Percentiles rank a stretch among this genome's conserved stretches.
These are phyloP conservation scores for Kryptopterus vitreolus DNA, from an alignment of 2,797 vertebrate genomes.

Conservation along the genomic window DNA sequence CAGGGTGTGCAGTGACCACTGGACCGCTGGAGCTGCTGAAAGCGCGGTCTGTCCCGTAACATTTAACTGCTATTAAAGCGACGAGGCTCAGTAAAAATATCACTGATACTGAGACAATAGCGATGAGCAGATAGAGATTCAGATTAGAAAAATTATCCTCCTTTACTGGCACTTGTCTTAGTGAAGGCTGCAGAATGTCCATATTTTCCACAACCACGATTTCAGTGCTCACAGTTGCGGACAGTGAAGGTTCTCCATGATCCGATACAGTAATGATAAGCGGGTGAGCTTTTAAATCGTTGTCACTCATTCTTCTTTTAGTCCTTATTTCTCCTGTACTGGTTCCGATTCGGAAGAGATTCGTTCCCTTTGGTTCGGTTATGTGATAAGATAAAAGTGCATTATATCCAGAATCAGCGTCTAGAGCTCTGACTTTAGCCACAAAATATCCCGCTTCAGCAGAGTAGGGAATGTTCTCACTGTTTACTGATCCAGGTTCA, in stretches of 20 bases:
- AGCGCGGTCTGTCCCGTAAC: constrained; percentile 25
- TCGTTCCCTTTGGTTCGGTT: constrained; percentile 60
- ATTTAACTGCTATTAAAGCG: constrained; percentile 44
- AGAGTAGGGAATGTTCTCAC: constrained; percentile 56
- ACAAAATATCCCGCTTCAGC: constrained; percentile 57
- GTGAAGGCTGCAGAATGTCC: constrained; percentile 16
- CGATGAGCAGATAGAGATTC: constrained; percentile 49
- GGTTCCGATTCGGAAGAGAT: constrained; percentile 56
- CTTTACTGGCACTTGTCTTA: constrained; percentile 34
- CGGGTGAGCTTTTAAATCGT: constrained; percentile 47
- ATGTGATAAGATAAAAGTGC: constrained; percentile 66
- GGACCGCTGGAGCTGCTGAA: constrained; percentile 42
- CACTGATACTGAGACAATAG: constrained; percentile 45
- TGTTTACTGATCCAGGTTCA: constrained; percentile 53
- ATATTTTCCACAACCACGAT: constrained; percentile 47
- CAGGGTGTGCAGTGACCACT: constrained; percentile 48
- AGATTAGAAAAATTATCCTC: constrained; percentile 47
- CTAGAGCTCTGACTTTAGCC: constrained; percentile 61
- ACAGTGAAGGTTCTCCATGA: constrained; percentile 46
- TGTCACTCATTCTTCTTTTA: constrained; percentile 48
- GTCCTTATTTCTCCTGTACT: constrained; percentile 56
- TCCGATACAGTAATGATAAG: constrained; percentile 48
- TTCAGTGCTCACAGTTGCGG: constrained; percentile 18
- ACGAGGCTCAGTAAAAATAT: constrained; percentile 52
- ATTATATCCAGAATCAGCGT: constrained; percentile 57